Evolutionary conservation across 2,888 invertebrate species (phyloP).

Genomic region (Lepeophtheirus nordmannii): DNA sequence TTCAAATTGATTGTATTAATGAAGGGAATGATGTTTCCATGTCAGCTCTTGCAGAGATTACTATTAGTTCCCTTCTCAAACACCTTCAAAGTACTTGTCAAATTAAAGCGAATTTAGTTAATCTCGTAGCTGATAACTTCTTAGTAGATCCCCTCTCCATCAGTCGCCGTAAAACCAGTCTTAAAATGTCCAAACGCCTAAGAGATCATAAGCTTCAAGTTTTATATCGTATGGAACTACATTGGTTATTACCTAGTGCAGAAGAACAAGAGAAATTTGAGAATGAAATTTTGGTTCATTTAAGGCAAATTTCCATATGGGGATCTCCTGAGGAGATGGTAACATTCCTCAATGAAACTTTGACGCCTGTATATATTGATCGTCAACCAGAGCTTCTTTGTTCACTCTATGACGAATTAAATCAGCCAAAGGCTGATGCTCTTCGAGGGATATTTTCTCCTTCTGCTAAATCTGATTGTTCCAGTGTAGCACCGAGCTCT

Average conservation of each 20-base stretch:
- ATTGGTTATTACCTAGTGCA: neutral
- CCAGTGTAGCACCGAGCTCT: conserved; percentile 1
- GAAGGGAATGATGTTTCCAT: neutral
- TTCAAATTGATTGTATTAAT: neutral
- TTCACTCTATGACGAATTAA: conserved; percentile 20
- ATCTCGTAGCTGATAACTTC: conserved; percentile 7
- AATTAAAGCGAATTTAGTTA: neutral
- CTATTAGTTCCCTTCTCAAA: neutral
- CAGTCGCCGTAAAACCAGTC: neutral
- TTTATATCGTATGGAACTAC: conserved; percentile 12
- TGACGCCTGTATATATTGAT: conserved; percentile 5
- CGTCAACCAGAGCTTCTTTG: conserved; percentile 20
- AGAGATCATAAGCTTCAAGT: conserved; percentile 18
- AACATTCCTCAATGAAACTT: conserved; percentile 3
- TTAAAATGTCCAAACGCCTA: neutral
- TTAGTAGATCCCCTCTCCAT: conserved; percentile 6
- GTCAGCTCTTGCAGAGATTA: conserved; percentile 5
- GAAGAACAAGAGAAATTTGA: conserved; percentile 1
- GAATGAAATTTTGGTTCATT: conserved; percentile 18
- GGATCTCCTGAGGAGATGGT: conserved; percentile 11
- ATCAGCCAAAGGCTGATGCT: conserved; percentile 1
- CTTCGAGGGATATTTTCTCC: conserved; percentile 3
- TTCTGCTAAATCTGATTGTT: neutral
- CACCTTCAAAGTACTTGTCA: neutral
- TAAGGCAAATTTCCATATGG: conserved; percentile 23